Evolutionary conservation across 1,140 invertebrate species (phyloP).

Genomic region (Brachionus sp.): DNA sequence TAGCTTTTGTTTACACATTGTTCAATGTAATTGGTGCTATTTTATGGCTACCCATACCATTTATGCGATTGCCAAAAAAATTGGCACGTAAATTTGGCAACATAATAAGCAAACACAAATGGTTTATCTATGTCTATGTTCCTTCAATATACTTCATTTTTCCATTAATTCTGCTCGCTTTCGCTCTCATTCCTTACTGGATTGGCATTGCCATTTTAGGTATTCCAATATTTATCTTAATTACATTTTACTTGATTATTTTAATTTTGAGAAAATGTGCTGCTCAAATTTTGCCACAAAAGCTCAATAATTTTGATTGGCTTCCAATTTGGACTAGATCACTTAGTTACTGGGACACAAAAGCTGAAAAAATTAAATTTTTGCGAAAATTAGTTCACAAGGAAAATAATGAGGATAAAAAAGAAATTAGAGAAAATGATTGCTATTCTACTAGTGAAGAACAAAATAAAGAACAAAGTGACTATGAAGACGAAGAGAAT

Average conservation of each 20-base stretch:
- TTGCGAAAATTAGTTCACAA: background rate
- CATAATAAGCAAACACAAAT: conserved; percentile 62
- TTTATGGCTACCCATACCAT: conserved; percentile 66
- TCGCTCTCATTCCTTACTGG: conserved; percentile 51
- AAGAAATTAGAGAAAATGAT: no score
- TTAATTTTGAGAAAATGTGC: background rate
- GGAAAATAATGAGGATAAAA: background rate
- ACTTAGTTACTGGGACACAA: background rate
- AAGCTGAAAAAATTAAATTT: background rate
- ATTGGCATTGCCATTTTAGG: conserved; percentile 8
- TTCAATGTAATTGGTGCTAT: conserved; percentile 66
- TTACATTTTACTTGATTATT: background rate
- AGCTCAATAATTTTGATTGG: background rate
- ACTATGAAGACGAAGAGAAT: background rate
- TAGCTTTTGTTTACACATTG: conserved; percentile 66
- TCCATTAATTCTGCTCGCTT: conserved; percentile 60
- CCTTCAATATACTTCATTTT: conserved; percentile 62
- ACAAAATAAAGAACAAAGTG: background rate
- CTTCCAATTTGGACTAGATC: background rate
- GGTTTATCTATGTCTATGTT: conserved; percentile 65
- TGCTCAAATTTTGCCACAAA: background rate
- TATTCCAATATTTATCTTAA: background rate
- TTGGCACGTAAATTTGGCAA: conserved; percentile 63
- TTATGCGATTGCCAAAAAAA: conserved; percentile 63
- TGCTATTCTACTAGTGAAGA: no score